phyloP scores from a whole-genome alignment of 1,140 invertebrate species.

The Ceratina japonica region DNA sequence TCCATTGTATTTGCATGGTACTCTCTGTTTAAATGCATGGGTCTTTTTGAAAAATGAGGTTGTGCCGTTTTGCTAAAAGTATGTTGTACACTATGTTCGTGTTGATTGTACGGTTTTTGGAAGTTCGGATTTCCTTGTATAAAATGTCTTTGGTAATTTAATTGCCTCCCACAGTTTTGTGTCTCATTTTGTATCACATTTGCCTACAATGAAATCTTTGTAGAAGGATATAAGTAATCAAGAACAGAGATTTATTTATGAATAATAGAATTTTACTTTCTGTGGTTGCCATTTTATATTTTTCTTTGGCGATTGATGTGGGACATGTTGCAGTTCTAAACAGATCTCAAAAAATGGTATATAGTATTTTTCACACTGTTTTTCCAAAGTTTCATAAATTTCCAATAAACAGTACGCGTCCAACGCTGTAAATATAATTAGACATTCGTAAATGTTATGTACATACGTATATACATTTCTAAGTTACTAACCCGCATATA shows the following conservation, averaged over 20 bases:
- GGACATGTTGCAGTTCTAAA: conserved; percentile 75
- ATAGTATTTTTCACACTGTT: conserved; percentile 76
- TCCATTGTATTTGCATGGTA: neutral
- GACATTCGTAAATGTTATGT: neutral
- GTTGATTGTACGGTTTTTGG: no score
- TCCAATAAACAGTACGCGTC: conserved; percentile 90
- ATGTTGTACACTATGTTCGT: neutral
- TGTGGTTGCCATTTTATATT: conserved; percentile 60
- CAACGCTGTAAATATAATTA: conserved; percentile 80
- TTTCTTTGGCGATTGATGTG: conserved; percentile 74
- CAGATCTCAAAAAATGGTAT: conserved; percentile 83
- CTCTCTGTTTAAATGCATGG: neutral
- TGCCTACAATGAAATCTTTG: conserved; percentile 11
- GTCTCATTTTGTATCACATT: neutral
- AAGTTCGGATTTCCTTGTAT: neutral
- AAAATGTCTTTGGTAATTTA: neutral
- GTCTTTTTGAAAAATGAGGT: neutral
- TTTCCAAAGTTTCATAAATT: conserved; percentile 83
- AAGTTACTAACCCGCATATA: conserved; percentile 84
- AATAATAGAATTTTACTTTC: conserved; percentile 31
- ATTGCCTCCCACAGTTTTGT: no score
- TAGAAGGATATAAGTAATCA: neutral
- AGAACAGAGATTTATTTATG: neutral
- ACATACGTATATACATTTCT: neutral
- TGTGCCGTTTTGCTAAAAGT: neutral